Evolutionary conservation across 2,888 invertebrate genomes (phyloP).

Genomic region (Eupithecia exiguata): DNA sequence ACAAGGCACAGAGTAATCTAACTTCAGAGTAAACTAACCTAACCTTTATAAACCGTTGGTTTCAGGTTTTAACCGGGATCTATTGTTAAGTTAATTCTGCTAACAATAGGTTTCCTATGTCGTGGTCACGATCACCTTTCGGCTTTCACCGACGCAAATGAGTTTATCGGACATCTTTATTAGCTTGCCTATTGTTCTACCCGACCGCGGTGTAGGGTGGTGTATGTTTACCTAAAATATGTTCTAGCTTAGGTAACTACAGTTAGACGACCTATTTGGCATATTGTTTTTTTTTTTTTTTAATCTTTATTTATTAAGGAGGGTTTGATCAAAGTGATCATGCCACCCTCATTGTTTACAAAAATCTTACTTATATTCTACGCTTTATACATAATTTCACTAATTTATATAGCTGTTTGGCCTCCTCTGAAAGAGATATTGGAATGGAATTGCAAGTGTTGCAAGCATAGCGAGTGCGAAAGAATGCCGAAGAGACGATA

Average conservation of each 20-base stretch:
- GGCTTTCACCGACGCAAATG: slow-evolving; percentile 58
- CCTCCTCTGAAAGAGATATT: no score
- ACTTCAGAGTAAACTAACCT: slow-evolving; percentile 8
- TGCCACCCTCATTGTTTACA: no score
- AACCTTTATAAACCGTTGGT: slow-evolving; percentile 8
- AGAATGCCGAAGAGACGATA: not conserved
- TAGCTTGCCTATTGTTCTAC: slow-evolving; percentile 29
- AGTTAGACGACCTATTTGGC: not conserved
- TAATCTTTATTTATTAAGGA: no score
- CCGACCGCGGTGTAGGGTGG: not conserved
- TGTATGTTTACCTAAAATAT: not conserved
- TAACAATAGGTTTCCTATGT: slow-evolving; percentile 55
- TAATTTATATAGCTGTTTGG: no score
- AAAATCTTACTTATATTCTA: no score
- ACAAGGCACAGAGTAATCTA: slow-evolving; percentile 8
- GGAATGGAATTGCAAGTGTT: not conserved
- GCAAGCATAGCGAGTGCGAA: not conserved
- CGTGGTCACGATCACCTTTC: slow-evolving; percentile 60
- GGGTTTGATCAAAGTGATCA: no score
- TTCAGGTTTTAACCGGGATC: slow-evolving; percentile 32
- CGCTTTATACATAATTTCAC: no score
- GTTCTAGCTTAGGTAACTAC: not conserved
- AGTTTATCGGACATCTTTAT: slow-evolving; percentile 55
- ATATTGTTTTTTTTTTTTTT: not conserved
- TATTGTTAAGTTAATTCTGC: slow-evolving; percentile 47